A percentile compares a stretch with the other conserved stretches of the same genome.
Evolutionary conservation across 2,888 invertebrate genomes (phyloP).

Genomic region (Rhagophthalmus giganteus): DNA sequence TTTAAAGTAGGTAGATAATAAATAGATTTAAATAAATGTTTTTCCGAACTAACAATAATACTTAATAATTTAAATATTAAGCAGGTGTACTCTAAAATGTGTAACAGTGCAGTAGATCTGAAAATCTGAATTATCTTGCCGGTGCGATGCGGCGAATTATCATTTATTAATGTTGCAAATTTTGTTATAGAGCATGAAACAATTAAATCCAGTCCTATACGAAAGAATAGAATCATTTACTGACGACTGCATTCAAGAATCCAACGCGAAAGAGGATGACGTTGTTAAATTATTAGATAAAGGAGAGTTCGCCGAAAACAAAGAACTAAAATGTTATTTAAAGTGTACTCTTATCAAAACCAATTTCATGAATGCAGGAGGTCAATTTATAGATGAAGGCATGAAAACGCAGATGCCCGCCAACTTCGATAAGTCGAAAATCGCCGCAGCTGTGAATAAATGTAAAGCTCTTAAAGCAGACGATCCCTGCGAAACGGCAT

Average conservation of each 20-base stretch:
- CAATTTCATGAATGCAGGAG: constrained; percentile 20
- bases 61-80: too few species aligned
- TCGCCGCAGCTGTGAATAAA: constrained; percentile 8
- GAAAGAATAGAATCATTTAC: constrained; percentile 8
- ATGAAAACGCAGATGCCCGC: constrained; percentile 14
- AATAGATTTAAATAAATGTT: too few species aligned
- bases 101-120: too few species aligned
- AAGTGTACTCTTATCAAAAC: constrained; percentile 20
- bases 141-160: too few species aligned
- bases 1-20: too few species aligned
- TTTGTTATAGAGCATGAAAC: constrained; percentile 2
- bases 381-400: constrained; percentile 17
- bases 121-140: too few species aligned
- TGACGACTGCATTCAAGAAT: constrained; percentile 4
- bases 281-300: constrained; percentile 17
- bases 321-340: constrained; percentile 17
- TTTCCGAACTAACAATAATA: too few species aligned
- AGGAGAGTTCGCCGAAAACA: constrained; percentile 20
- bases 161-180: too few species aligned
- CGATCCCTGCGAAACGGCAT: constrained; percentile 24
- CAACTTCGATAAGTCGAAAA: constrained; percentile 1
- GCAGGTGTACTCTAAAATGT: too few species aligned
- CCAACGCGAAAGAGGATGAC: constrained; percentile 13
- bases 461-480: constrained; percentile 15
- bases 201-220: constrained; percentile 1